Percentiles rank a stretch among this genome's conserved stretches.
Evolutionary conservation across 2,797 vertebrate genomes (phyloP).

Genomic region (Alauda arvensis): DNA sequence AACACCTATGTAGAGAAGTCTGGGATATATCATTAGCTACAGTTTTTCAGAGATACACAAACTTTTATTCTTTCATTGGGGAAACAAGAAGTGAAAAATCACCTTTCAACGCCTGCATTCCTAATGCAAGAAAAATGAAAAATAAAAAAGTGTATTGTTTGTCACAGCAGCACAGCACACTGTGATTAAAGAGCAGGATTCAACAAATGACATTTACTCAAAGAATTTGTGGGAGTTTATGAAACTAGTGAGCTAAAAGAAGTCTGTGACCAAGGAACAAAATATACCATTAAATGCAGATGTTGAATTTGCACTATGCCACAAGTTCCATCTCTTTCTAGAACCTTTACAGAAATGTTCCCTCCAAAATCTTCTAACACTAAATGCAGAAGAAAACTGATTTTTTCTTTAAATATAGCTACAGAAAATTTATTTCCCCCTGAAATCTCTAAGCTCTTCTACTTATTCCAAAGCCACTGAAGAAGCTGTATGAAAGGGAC

Average conservation of each 20-base stretch:
- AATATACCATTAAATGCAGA: neutral
- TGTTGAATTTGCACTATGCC: neutral
- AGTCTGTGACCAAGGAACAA: neutral
- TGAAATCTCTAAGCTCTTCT: neutral
- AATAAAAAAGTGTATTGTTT: neutral
- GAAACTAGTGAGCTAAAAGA: neutral
- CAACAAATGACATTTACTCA: neutral
- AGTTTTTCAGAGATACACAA: neutral
- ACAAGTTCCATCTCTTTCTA: neutral
- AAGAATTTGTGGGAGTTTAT: neutral
- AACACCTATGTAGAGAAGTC: neutral
- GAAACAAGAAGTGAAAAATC: neutral
- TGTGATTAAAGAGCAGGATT: neutral
- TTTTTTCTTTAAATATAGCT: neutral
- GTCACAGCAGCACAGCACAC: neutral
- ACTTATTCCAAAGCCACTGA: neutral
- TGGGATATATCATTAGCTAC: neutral
- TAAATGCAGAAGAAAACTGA: neutral
- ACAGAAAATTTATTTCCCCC: neutral
- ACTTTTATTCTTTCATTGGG: neutral
- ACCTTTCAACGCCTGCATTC: neutral
- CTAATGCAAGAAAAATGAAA: neutral
- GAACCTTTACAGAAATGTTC: neutral
- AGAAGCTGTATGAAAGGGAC: neutral
- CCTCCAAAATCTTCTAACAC: neutral